Evolutionary conservation across 2,888 invertebrate genomes (phyloP).

Genomic region (Dryococelus australis): DNA sequence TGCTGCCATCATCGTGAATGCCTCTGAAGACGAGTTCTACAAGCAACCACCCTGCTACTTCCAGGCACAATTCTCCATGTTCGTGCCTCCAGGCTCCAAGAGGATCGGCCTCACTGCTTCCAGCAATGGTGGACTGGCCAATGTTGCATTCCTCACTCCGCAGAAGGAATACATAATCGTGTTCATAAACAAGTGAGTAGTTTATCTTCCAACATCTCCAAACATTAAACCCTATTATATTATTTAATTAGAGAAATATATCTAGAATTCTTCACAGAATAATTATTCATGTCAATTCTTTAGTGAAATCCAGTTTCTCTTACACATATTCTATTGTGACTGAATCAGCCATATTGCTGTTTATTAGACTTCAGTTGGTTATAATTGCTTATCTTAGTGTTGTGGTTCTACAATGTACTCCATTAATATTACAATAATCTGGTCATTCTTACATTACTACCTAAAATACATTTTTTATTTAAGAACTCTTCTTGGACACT

Average conservation of each 20-base stretch:
- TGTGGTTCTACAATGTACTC: no score
- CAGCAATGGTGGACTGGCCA: background rate
- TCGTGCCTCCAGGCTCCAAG: constrained; percentile 18
- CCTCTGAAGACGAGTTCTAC: constrained; percentile 22
- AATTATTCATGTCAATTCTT: background rate
- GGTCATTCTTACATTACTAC: no score
- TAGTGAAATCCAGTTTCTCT: no score
- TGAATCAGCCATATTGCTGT: no score
- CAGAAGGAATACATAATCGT: background rate
- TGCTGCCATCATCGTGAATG: constrained; percentile 17
- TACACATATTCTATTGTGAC: no score
- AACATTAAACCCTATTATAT: background rate
- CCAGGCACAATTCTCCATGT: constrained; percentile 26
- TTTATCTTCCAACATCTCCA: background rate
- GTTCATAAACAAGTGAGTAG: constrained; percentile 17
- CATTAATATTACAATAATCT: no score
- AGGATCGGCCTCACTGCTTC: background rate
- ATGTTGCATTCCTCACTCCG: constrained; percentile 21
- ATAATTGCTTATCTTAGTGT: no score
- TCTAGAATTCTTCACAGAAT: background rate
- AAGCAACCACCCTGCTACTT: constrained; percentile 22
- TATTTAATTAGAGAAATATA: background rate
- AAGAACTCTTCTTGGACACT: no score
- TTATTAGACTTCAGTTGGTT: no score
- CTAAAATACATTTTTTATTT: no score